A percentile compares a stretch with the other conserved stretches of the same genome.
Evolutionary conservation across 2,888 invertebrate genomes (phyloP).

Genomic region (Plagodis dolabraria): DNA sequence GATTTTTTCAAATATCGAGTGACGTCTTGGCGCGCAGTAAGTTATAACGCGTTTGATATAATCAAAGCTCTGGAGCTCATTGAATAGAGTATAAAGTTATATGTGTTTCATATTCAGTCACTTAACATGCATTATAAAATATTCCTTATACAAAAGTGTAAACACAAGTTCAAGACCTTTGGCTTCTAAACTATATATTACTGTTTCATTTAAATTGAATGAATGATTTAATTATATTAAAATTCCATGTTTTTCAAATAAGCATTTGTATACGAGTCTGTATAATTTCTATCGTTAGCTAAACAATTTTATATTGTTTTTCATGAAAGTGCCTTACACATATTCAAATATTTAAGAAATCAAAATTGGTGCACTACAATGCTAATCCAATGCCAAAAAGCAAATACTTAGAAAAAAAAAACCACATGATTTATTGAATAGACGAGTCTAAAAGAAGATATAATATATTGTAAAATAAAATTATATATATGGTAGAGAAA

Average conservation of each 20-base stretch:
- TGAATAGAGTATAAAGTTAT: background rate
- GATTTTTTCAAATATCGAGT: no score
- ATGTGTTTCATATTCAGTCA: slow-evolving; percentile 4
- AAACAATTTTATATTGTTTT: slow-evolving; percentile 32
- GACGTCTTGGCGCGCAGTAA: background rate
- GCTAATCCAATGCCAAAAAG: no score
- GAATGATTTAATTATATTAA: slow-evolving; percentile 23
- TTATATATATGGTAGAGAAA: no score
- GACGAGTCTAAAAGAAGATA: no score
- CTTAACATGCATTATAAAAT: slow-evolving; percentile 31
- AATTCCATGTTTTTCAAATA: slow-evolving; percentile 41
- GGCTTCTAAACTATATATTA: slow-evolving; percentile 32
- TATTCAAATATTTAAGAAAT: slow-evolving; percentile 10
- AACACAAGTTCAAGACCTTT: slow-evolving; percentile 38
- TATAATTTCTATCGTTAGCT: slow-evolving; percentile 27
- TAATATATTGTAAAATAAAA: no score
- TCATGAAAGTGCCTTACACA: slow-evolving; percentile 7
- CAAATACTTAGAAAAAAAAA: no score
- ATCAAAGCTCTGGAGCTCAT: no score
- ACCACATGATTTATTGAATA: no score
- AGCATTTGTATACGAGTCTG: slow-evolving; percentile 23
- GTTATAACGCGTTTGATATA: background rate
- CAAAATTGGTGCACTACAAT: no score
- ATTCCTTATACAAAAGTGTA: slow-evolving; percentile 37
- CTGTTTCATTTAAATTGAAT: slow-evolving; percentile 38